These are phyloP conservation scores for Protobothrops flavoviridis DNA, from an alignment of 2,113 vertebrate genomes.

Conservation along the genomic window DNA sequence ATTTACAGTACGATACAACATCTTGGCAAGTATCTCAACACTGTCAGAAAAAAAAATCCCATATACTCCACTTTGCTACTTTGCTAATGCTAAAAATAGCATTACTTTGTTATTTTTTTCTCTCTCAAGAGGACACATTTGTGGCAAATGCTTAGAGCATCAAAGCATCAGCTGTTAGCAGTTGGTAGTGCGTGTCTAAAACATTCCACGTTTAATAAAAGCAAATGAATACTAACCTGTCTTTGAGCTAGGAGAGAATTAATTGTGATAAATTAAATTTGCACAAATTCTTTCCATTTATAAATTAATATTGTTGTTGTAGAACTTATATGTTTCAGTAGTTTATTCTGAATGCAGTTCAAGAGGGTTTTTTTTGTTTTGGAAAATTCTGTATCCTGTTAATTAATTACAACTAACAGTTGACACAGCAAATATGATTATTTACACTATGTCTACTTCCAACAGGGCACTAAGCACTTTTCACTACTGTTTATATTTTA, in stretches of 20 bases:
- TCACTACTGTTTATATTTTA: not conserved
- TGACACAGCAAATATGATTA: not conserved
- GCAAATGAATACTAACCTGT: not conserved
- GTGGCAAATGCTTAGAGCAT: conserved; percentile 1
- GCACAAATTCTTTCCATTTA: conserved; percentile 6
- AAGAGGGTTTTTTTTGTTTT: not conserved
- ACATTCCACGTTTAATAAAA: conserved; percentile 4
- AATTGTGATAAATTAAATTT: conserved; percentile 6
- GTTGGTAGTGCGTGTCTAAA: not conserved
- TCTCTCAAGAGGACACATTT: not conserved
- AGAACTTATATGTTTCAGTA: not conserved
- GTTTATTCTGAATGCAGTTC: not conserved
- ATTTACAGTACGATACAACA: not conserved
- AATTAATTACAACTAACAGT: not conserved
- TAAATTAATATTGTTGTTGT: conserved; percentile 15
- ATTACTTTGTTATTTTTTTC: not conserved
- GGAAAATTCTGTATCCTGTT: not conserved
- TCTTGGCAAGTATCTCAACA: not conserved
- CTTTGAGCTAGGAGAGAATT: not conserved
- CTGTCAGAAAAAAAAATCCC: not conserved
- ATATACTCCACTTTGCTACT: not conserved
- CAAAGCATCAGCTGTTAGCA: not conserved
- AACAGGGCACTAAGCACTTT: not conserved
- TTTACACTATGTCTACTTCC: not conserved
- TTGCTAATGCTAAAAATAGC: no score